Base-by-base conservation (phyloP, 2,888 invertebrate species). In the Cremastobaeus sp. region DNA sequence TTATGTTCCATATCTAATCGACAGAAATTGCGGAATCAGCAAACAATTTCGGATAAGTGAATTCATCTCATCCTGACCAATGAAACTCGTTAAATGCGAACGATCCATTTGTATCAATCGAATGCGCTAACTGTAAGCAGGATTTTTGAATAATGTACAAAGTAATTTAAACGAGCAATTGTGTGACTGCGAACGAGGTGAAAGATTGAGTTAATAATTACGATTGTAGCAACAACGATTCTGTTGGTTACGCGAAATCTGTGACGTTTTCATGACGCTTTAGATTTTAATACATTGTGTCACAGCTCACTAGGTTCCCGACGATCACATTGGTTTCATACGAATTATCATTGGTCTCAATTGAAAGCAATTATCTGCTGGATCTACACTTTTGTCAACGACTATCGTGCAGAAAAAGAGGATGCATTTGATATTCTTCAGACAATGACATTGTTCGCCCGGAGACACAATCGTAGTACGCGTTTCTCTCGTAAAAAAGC, bases 21-120 rank as follows among this genome's bases (percentile, higher is more conserved):
- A n/a, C n/a, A n/a, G n/a, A n/a, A n/a, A n/a, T n/a, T n/a, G n/a
- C n/a, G n/a, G n/a, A n/a, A n/a, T n/a, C n/a, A n/a, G n/a, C n/a
- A n/a, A n/a, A n/a, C n/a, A n/a, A n/a, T n/a, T n/a, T n/a, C n/a
- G n/a, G 45, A 30, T 8, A 18, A 15, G 32, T 43, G 30, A 48
- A 48, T 48, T 48, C 34, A 50, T 50, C 35, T 50, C 9, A 35
- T 52, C 52, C 35, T 50, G 18, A 34, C 35, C 21, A 52, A 39
- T 52, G 37, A 21, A 14, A 15, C 25, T 37, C 34, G 34, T 50
- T 52, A 28, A 9, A 45, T 14, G 18, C 15, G 9, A 15, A 25
- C 11, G 17, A 39, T 52, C 37, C 37, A 52, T 52, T 37, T 37
- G 37, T 25, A 52, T 50, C 39, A 39, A 37, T 17, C 17, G 35